A percentile compares a stretch with the other conserved stretches of the same genome.
Evolutionary conservation across 2,797 vertebrate genomes (phyloP).

Genomic region (Monodelphis domestica): DNA sequence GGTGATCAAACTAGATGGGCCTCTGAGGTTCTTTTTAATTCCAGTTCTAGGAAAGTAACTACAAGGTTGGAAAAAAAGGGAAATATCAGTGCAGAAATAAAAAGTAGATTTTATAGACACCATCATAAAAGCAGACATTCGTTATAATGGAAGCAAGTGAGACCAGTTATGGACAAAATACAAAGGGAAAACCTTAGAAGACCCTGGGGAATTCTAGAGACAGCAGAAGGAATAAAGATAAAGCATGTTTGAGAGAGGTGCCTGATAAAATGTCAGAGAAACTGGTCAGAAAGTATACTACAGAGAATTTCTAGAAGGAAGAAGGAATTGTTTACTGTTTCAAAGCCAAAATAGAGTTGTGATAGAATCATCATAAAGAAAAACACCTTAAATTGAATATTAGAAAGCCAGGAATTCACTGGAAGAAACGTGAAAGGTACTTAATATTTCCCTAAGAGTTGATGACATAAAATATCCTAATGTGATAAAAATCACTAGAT

Average conservation of each 20-base stretch:
- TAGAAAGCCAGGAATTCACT: neutral
- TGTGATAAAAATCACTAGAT: neutral
- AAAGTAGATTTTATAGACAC: constrained; percentile 31
- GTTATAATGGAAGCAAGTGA: constrained; percentile 22
- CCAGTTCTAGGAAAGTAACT: neutral
- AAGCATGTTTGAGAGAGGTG: neutral
- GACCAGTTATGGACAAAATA: constrained; percentile 5
- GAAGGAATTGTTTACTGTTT: neutral
- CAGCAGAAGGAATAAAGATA: neutral
- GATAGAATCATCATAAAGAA: neutral
- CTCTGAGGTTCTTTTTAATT: neutral
- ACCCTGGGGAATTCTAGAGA: constrained; percentile 19
- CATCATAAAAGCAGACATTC: constrained; percentile 43
- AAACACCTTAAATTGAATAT: neutral
- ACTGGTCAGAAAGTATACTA: neutral
- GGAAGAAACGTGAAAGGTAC: neutral
- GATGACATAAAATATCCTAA: neutral
- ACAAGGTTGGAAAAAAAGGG: neutral
- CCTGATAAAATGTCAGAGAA: neutral
- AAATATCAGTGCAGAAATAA: constrained; percentile 46
- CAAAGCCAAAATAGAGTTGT: neutral
- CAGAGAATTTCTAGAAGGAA: constrained; percentile 16
- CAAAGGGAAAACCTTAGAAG: constrained; percentile 28
- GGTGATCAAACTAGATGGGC: neutral
- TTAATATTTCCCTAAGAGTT: constrained; percentile 15